Evolutionary conservation across 2,888 invertebrate species (phyloP).

Genomic region (Nephrotoma flavescens): DNA sequence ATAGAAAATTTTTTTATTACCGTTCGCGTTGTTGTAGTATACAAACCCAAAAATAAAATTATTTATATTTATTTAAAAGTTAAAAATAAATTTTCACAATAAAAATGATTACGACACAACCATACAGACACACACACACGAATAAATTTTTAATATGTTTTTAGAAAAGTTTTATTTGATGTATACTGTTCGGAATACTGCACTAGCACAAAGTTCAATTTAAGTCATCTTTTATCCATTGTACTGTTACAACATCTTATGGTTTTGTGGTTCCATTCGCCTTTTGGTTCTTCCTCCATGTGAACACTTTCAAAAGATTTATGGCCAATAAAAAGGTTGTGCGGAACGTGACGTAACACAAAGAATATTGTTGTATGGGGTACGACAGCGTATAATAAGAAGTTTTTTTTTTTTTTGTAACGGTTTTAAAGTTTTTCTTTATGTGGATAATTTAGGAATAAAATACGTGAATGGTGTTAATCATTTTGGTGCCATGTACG

Average conservation of each 20-base stretch:
- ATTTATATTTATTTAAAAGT: background rate
- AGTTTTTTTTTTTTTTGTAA: background rate
- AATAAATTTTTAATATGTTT: background rate
- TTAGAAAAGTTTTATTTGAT: background rate
- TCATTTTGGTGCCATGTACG: background rate
- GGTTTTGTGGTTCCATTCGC: background rate
- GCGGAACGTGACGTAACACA: background rate
- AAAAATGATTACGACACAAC: background rate
- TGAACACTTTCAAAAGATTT: background rate
- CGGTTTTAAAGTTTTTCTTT: background rate
- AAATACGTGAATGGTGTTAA: background rate
- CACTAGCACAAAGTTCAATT: too few relatives aligned
- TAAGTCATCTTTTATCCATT: too few relatives aligned
- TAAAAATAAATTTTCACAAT: background rate
- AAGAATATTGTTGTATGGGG: background rate
- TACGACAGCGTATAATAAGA: background rate
- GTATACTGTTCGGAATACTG: background rate
- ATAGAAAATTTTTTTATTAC: background rate
- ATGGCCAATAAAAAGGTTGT: background rate
- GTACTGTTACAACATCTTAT: background rate
- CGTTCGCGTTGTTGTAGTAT: background rate
- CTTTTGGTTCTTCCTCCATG: background rate
- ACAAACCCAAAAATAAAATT: background rate
- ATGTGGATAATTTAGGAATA: background rate
- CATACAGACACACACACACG: background rate